Base-by-base conservation (phyloP, 2,888 invertebrate genomes). In the Meteorus colon region DNA sequence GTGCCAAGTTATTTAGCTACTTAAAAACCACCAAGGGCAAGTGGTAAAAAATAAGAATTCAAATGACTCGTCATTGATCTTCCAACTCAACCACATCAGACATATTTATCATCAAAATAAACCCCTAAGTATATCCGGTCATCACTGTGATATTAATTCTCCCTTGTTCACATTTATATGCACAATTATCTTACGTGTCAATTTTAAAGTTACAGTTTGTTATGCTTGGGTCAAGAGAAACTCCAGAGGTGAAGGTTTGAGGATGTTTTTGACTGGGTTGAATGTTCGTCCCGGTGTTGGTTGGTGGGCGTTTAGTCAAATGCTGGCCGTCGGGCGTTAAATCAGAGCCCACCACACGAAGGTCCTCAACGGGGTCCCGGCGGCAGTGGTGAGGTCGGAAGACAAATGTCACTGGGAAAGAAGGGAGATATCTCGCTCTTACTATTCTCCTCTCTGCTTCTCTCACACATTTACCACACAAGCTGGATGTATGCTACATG, bases 401-500 rank as follows among this genome's bases (percentile, higher is more conserved):
- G 85, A 85, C 84, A 84, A 85, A 86, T 86, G 84, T 84, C 84
- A 81, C 81, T 78, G 81, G 81, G 65, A 62, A 72, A 77, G 65
- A 66, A 68, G 78, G 73, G 69, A 24, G 27, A 45, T 67, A 79
- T 77, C 76, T 77, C 65, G 24, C 19, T 72, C 63, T 72, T 12
- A 41, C 41, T 41, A 12, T 41, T 41, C 41, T 41, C 41, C 27
- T 72, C 19, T 27, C 27, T 31, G 1, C 48, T 63, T 31, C 63
- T 60, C 62, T 31, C 60, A 60, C 37, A 12, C 69, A 19, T 51
- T 67, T 45, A 60, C 71, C 31, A 62, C 73, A 68, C 67, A 82
- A 81, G 79, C 81, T 84, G 83, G 85, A 87, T 85, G 86, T 88
- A 84, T 83, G 87, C 85, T 84, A 82, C 81, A 71, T 69, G 85